These are phyloP conservation scores for Notodonta dromedarius DNA, from an alignment of 2,888 invertebrate genomes.

Conservation along the genomic window DNA sequence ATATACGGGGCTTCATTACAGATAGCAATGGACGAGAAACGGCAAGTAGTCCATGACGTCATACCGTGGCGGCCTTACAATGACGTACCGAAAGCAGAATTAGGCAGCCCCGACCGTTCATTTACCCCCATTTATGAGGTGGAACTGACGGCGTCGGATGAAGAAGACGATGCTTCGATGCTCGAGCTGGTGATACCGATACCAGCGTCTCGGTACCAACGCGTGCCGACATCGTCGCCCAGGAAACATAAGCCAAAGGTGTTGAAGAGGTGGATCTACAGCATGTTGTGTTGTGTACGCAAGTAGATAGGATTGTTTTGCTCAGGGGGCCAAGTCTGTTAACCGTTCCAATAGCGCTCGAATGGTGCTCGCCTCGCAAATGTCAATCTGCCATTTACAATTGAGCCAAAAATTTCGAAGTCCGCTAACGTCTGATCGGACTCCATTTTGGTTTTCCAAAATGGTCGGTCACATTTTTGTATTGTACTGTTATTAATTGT, in stretches of 20 bases:
- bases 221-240: slow-evolving; percentile 62
- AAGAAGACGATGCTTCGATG: slow-evolving; percentile 73
- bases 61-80: slow-evolving; percentile 14
- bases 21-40: not conserved
- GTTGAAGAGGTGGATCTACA: slow-evolving; percentile 42
- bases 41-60: slow-evolving; percentile 27
- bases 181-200: slow-evolving; percentile 75
- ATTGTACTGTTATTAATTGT: no score
- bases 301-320: slow-evolving; percentile 39
- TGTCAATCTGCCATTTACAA: no score
- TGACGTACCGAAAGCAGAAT: slow-evolving; percentile 14
- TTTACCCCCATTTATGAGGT: slow-evolving; percentile 73
- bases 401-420: no score
- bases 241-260: slow-evolving; percentile 47
- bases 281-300: slow-evolving; percentile 58
- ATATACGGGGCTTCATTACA: no score
- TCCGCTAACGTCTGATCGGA: no score
- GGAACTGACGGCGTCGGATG: slow-evolving; percentile 75
- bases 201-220: slow-evolving; percentile 55
- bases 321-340: no score
- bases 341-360: no score
- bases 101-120: slow-evolving; percentile 47
- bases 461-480: no score
- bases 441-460: no score
- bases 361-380: no score